Conservation (phyloP, 2,113 vertebrate genomes). For the Hippocampus barbouri region DNA sequence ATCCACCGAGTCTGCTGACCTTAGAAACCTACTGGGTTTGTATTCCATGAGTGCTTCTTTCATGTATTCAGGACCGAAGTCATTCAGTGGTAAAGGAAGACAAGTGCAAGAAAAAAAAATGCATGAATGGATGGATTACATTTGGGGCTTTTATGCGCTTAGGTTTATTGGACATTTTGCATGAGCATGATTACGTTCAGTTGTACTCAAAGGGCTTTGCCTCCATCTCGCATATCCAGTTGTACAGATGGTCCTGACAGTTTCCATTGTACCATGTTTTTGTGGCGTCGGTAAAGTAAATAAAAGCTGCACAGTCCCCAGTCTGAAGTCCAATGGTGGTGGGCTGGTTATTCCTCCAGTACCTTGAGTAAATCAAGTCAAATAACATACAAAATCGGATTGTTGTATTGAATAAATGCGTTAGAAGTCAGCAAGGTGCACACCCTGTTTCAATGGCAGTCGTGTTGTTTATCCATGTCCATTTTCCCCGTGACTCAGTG, state of each 20-base stretch:
- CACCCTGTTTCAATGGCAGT: slow-evolving; percentile 33
- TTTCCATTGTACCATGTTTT: slow-evolving; percentile 39
- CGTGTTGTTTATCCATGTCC: slow-evolving; percentile 56
- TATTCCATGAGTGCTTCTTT: no score
- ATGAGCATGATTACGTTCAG: not conserved
- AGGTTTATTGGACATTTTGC: slow-evolving; percentile 8
- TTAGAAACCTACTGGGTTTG: no score
- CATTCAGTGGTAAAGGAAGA: no score
- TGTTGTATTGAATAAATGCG: not conserved
- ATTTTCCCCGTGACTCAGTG: slow-evolving; percentile 9
- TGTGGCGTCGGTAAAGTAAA: not conserved
- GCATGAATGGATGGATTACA: not conserved
- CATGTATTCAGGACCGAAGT: no score
- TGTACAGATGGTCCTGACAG: slow-evolving; percentile 11
- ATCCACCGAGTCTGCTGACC: no score
- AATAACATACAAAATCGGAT: not conserved
- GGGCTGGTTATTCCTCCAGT: slow-evolving; percentile 44
- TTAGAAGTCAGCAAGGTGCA: slow-evolving; percentile 2
- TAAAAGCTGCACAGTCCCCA: slow-evolving; percentile 46
- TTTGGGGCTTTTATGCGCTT: not conserved
- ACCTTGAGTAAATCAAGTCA: slow-evolving; percentile 22
- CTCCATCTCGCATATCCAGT: slow-evolving; percentile 60
- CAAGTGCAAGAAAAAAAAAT: not conserved
- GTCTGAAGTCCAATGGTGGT: not conserved
- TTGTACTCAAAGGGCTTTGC: not conserved